Conservation (phyloP, 2,113 vertebrate species). For the Physeter macrocephalus region DNA sequence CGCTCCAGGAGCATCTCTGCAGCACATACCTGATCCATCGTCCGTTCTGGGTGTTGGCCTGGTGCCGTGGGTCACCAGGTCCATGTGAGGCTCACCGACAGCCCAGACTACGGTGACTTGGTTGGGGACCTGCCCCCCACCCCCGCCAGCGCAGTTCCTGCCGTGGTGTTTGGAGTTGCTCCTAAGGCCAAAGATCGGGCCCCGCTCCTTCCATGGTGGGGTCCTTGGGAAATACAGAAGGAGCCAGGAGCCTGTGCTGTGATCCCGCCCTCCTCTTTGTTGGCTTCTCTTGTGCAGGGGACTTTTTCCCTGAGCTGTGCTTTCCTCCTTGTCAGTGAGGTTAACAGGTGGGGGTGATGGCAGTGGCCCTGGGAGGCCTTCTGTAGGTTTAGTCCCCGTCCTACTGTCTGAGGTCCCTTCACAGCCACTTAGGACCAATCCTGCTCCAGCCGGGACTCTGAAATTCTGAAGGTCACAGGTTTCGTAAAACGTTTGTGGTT, state of each 20-base stretch:
- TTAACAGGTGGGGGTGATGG: too few relatives aligned
- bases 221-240: not conserved
- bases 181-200: not conserved
- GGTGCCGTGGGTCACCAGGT: not conserved
- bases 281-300: not conserved
- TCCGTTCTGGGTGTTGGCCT: not conserved
- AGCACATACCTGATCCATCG: too few relatives aligned
- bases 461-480: not conserved
- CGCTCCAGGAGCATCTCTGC: not conserved
- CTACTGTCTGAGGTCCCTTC: not conserved
- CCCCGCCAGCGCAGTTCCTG: accelerated
- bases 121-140: not conserved
- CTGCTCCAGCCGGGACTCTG: not conserved
- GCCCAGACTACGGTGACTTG: not conserved
- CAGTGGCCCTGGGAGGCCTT: not conserved
- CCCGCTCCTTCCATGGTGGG: accelerated
- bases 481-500: not conserved
- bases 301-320: not conserved
- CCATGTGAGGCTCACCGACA: too few relatives aligned
- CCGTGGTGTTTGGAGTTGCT: not conserved
- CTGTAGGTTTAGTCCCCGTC: not conserved
- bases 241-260: not conserved
- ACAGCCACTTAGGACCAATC: not conserved
- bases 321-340: not conserved
- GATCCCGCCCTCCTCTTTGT: not conserved